Percentiles rank a stretch among this genome's conserved stretches.
phyloP scores from a whole-genome alignment of 2,888 invertebrate species.

The Tipula vernalis region DNA sequence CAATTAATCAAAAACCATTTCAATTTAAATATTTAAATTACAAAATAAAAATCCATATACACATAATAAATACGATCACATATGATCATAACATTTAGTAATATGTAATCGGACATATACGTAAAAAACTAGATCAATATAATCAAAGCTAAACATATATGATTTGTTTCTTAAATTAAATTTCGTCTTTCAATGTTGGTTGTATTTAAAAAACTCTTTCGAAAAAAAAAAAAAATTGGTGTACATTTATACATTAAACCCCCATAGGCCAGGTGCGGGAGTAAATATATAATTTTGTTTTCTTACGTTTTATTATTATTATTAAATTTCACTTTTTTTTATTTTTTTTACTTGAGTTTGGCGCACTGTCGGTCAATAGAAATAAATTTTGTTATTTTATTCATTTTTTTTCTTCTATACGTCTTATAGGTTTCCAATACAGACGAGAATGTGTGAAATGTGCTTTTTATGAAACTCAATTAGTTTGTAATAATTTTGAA shows the following conservation, averaged over 20 bases:
- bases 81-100: not conserved
- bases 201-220: not conserved
- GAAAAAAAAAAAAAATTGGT: not conserved
- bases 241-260: not conserved
- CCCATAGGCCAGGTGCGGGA: constrained; percentile 8
- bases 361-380: not conserved
- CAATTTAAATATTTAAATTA: not conserved
- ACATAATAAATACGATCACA: not conserved
- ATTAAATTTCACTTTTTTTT: not conserved
- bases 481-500: not conserved
- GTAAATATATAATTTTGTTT: not conserved
- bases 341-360: not conserved
- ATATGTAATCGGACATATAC: not conserved
- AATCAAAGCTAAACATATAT: not conserved
- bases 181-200: not conserved
- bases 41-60: not conserved
- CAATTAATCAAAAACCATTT: not conserved
- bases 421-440: not conserved
- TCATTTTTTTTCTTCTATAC: not conserved
- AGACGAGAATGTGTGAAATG: not conserved
- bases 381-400: not conserved
- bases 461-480: not conserved
- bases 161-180: not conserved
- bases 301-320: not conserved
- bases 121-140: not conserved